Conservation (phyloP, 1,140 invertebrate species). For the Trachymyrmex cornetzi region DNA sequence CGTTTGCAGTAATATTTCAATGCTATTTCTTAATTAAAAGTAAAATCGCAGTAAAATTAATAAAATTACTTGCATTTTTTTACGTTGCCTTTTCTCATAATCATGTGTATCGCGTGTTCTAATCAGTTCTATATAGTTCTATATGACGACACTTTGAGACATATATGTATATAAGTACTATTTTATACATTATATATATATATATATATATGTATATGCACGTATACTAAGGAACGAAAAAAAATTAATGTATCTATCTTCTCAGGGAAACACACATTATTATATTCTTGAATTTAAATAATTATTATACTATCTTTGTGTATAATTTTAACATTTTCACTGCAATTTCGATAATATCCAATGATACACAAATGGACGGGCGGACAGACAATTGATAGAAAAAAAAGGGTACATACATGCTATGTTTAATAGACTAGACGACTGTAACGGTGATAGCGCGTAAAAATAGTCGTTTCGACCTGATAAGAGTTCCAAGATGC, state of each 20-base stretch:
- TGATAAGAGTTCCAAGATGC: conserved; percentile 61
- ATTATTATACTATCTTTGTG: not conserved
- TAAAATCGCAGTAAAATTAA: not conserved
- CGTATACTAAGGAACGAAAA: not conserved
- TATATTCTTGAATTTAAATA: not conserved
- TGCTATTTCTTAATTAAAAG: not conserved
- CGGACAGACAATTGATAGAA: no score
- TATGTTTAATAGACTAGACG: no score
- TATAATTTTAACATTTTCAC: not conserved
- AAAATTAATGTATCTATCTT: not conserved
- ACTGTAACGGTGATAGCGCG: not conserved
- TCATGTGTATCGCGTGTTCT: not conserved
- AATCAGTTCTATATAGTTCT: not conserved
- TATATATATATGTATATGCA: no score
- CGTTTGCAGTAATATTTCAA: not conserved
- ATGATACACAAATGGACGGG: not conserved
- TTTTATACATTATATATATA: no score
- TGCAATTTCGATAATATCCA: not conserved
- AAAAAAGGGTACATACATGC: no score
- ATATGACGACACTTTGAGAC: not conserved
- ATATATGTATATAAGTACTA: no score
- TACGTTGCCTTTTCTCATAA: not conserved
- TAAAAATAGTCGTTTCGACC: conserved; percentile 10
- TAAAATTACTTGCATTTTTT: not conserved
- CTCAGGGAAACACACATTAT: not conserved